These are phyloP conservation scores for Volucella zonaria DNA, from an alignment of 2,888 invertebrate genomes.

Conservation along the genomic window DNA sequence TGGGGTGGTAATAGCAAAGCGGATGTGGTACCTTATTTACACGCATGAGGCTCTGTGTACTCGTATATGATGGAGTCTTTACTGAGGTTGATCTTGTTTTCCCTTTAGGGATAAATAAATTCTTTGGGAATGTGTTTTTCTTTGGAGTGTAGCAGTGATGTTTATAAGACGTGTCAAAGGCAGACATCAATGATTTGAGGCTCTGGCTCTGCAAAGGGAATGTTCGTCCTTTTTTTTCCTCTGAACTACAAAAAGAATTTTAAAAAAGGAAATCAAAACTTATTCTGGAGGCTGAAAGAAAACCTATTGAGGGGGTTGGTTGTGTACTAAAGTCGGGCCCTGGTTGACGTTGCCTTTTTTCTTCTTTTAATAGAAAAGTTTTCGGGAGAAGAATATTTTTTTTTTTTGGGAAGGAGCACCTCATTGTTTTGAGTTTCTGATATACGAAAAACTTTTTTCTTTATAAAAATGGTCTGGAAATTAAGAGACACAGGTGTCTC, in stretches of 20 bases:
- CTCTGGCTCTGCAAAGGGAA: conserved; percentile 4
- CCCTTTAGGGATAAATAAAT: conserved; percentile 53
- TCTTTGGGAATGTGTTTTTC: conserved; percentile 37
- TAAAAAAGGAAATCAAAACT: background rate
- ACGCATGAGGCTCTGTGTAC: conserved; percentile 32
- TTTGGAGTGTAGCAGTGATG: conserved; percentile 30
- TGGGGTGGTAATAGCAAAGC: background rate
- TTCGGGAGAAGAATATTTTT: too few relatives aligned
- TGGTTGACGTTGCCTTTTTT: too few relatives aligned
- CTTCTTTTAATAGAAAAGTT: too few relatives aligned
- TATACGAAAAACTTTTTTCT: too few relatives aligned
- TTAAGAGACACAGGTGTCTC: too few relatives aligned
- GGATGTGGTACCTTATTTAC: conserved; percentile 44
- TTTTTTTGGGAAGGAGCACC: too few relatives aligned
- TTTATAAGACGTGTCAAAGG: conserved; percentile 27
- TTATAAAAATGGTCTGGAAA: too few relatives aligned
- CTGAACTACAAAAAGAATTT: too few relatives aligned
- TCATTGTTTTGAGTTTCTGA: too few relatives aligned
- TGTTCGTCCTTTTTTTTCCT: background rate
- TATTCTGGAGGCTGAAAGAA: background rate
- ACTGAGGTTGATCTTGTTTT: conserved; percentile 50
- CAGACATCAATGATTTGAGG: conserved; percentile 40
- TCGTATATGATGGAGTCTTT: conserved; percentile 25
- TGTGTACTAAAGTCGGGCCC: too few relatives aligned
- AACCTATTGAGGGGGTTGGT: background rate